Evolutionary conservation across 2,113 vertebrate species (phyloP).

Genomic region (Albula glossodonta): DNA sequence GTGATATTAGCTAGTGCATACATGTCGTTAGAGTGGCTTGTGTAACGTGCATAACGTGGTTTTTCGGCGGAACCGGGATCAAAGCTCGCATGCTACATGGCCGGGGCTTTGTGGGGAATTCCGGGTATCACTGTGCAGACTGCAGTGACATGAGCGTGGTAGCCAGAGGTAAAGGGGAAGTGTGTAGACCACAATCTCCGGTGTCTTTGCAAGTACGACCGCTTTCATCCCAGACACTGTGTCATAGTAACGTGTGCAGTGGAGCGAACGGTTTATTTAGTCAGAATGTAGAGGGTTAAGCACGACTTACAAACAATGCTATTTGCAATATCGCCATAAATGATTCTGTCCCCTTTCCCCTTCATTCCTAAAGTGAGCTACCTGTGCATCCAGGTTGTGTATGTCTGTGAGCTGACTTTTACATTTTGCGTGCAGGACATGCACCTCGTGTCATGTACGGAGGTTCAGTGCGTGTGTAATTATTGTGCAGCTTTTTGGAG

Average conservation of each 20-base stretch:
- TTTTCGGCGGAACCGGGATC: slow-evolving; percentile 22
- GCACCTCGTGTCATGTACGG: background rate
- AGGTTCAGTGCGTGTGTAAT: background rate
- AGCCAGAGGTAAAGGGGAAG: background rate
- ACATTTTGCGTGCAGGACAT: background rate
- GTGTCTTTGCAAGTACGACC: too few species aligned
- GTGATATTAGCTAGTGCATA: slow-evolving; percentile 44
- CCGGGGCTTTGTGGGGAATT: slow-evolving; percentile 51
- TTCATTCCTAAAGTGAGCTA: background rate
- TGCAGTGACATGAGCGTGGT: background rate
- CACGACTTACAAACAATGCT: too few species aligned
- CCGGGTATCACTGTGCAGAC: slow-evolving; percentile 50
- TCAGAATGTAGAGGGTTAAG: too few species aligned
- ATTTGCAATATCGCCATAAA: too few species aligned
- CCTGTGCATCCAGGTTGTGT: background rate
- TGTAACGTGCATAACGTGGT: slow-evolving; percentile 20
- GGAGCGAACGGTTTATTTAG: too few species aligned
- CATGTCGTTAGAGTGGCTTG: slow-evolving; percentile 25
- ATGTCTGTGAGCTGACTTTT: too few species aligned
- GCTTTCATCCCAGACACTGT: too few species aligned
- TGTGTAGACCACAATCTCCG: too few species aligned
- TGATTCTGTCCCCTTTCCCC: too few species aligned
- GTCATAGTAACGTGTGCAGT: too few species aligned
- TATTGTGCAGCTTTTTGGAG: background rate
- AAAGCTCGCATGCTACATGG: background rate